A percentile compares a stretch with the other conserved stretches of the same genome.
phyloP scores from a whole-genome alignment of 2,888 invertebrate species.

The Bugula neritina region DNA sequence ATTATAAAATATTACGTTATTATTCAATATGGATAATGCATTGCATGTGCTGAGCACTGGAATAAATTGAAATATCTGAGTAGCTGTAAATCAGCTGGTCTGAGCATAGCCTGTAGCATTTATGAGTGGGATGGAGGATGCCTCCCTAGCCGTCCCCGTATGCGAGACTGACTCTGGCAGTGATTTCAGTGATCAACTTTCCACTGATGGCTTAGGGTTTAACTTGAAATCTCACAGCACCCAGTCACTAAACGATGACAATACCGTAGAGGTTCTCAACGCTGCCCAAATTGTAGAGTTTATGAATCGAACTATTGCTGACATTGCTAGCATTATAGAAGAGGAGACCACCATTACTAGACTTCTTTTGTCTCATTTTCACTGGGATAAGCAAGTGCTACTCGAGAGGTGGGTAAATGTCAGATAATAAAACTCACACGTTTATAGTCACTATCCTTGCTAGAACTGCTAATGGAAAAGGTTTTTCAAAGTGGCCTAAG shows the following conservation, averaged over 20 bases:
- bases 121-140: not conserved
- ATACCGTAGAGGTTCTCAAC: not conserved
- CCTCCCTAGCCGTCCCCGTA: not conserved
- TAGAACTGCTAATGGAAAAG: too few relatives aligned
- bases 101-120: not conserved
- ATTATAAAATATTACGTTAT: too few relatives aligned
- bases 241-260: not conserved
- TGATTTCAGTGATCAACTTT: conserved; percentile 16
- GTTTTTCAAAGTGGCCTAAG: too few relatives aligned
- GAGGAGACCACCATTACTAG: not conserved
- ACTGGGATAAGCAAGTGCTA: not conserved
- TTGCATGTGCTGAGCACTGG: too few relatives aligned
- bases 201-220: not conserved
- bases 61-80: too few relatives aligned
- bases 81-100: too few relatives aligned
- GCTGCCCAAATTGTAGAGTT: not conserved
- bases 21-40: too few relatives aligned
- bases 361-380: conserved; percentile 5
- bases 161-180: conserved; percentile 19
- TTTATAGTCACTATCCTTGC: too few relatives aligned
- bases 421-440: not conserved
- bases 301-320: not conserved
- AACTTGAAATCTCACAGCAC: conserved; percentile 12
- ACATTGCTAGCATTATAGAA: not conserved
- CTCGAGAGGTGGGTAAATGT: not conserved